Conservation (phyloP, 2,113 vertebrate genomes). For the Dicerorhinus sumatrensis region DNA sequence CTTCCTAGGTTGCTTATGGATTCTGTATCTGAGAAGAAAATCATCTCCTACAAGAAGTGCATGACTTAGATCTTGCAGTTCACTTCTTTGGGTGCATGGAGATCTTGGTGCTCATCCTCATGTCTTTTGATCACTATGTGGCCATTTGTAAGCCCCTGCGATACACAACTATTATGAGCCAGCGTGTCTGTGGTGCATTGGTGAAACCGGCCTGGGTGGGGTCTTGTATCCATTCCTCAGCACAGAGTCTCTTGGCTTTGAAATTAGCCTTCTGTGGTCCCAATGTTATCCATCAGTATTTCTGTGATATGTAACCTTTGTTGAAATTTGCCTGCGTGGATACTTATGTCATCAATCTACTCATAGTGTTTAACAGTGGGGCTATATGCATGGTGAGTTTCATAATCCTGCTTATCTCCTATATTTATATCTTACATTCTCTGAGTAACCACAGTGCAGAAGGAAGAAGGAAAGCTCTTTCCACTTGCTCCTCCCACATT, state of each 20-base stretch:
- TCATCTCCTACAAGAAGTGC: neutral
- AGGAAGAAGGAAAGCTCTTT: neutral
- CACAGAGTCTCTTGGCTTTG: conserved; percentile 13
- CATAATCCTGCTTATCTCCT: neutral
- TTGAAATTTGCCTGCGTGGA: neutral
- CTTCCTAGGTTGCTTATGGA: conserved; percentile 12
- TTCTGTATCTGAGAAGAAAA: neutral
- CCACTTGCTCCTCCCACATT: neutral
- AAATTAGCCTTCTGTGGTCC: neutral
- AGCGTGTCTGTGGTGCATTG: neutral
- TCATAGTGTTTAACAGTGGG: conserved; percentile 25
- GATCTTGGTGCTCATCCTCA: neutral
- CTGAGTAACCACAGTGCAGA: neutral
- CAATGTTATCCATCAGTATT: neutral
- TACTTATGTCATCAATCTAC: neutral
- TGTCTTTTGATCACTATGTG: neutral
- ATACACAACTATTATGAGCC: neutral
- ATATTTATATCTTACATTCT: neutral
- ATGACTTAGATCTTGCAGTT: neutral
- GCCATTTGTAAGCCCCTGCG: neutral
- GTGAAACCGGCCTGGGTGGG: neutral
- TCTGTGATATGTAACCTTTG: neutral
- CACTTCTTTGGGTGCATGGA: conserved; percentile 56
- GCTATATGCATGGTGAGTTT: conserved; percentile 16
- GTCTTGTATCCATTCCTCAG: conserved; percentile 22